Conservation (phyloP, 2,113 vertebrate genomes). For the Tonatia bakeri region DNA sequence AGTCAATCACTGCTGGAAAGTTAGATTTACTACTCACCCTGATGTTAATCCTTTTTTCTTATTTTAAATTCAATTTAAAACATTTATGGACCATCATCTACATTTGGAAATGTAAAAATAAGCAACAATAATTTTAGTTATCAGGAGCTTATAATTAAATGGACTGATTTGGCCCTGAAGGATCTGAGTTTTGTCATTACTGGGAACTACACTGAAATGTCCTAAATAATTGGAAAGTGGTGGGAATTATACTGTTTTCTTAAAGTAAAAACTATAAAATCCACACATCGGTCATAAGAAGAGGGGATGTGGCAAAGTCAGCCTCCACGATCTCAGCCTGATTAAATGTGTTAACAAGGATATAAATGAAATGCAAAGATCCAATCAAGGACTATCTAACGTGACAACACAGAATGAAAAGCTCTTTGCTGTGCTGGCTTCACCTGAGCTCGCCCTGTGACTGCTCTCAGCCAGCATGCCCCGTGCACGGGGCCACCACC, state of each 20-base stretch:
- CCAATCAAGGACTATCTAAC: not conserved
- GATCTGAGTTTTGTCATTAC: not conserved
- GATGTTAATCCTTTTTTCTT: not conserved
- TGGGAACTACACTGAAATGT: not conserved
- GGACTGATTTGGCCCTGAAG: not conserved
- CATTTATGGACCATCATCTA: not conserved
- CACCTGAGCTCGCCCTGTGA: not conserved
- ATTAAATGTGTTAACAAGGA: not conserved
- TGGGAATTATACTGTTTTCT: not conserved
- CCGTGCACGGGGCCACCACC: not conserved
- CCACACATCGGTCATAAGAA: not conserved
- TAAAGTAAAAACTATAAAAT: not conserved
- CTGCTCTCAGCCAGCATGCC: too few relatives aligned
- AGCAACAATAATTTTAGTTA: not conserved
- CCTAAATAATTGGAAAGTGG: not conserved
- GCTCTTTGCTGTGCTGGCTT: not conserved
- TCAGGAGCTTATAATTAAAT: not conserved
- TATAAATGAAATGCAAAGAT: not conserved
- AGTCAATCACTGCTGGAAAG: not conserved
- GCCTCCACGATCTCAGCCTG: not conserved
- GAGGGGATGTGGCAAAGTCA: not conserved
- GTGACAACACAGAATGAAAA: not conserved
- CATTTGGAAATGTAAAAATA: not conserved
- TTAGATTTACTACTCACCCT: not conserved
- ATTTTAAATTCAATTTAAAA: constrained; percentile 1